Percentiles rank a stretch among this genome's conserved stretches.
Evolutionary conservation across 2,797 vertebrate species (phyloP).

Genomic region (Onychomys arenicola): DNA sequence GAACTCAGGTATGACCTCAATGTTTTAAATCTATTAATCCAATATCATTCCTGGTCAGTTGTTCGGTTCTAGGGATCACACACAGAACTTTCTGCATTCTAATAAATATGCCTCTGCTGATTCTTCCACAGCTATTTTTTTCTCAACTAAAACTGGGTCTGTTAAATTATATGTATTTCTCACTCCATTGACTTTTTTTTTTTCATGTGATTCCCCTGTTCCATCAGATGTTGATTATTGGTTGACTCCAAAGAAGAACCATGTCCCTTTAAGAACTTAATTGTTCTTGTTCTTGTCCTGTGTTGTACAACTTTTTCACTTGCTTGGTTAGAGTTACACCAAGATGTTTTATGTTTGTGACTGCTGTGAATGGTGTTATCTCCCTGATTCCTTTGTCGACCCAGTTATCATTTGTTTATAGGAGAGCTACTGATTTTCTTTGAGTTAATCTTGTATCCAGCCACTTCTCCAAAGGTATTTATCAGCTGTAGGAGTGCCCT

Average conservation of each 20-base stretch:
- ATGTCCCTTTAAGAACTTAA: background rate
- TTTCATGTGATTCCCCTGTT: background rate
- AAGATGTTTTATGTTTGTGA: background rate
- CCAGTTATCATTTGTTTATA: background rate
- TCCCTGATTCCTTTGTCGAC: background rate
- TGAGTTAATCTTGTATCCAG: background rate
- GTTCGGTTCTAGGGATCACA: background rate
- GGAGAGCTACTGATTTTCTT: background rate
- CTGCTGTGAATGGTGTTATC: background rate
- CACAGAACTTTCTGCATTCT: background rate
- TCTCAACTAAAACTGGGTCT: background rate
- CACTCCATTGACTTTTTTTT: background rate
- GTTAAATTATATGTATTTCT: conserved; percentile 10
- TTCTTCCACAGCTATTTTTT: background rate
- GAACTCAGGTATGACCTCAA: too few species aligned
- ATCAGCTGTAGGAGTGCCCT: background rate
- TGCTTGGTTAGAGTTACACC: background rate
- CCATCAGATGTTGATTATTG: background rate
- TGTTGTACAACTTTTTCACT: background rate
- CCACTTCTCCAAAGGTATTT: background rate
- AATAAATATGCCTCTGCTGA: background rate
- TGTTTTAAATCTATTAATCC: background rate
- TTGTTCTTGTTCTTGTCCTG: background rate
- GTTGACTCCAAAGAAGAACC: background rate
- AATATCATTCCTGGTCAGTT: background rate